Percentiles rank a stretch among this genome's conserved stretches.
Conservation (phyloP, 2,797 vertebrate genomes). For the Enteromius treurensis region DNA sequence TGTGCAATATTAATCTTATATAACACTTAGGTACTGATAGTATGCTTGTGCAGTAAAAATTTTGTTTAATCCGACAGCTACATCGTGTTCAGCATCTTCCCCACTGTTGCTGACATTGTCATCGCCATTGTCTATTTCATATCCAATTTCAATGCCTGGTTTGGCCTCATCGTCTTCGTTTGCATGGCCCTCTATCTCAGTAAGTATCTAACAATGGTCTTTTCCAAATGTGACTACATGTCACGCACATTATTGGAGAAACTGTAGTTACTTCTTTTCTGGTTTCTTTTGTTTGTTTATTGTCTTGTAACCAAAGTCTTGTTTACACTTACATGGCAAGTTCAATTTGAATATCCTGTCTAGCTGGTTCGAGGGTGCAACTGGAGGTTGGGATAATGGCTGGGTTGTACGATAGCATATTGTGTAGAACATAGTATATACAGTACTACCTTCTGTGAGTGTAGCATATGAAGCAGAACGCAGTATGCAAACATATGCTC, state of each 20-base stretch:
- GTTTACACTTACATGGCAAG: background rate
- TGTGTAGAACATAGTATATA: background rate
- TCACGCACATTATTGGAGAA: background rate
- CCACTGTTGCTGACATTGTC: constrained; percentile 90
- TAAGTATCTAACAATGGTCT: constrained; percentile 72
- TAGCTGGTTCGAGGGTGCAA: background rate
- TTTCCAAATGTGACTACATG: background rate
- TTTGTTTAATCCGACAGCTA: constrained; percentile 78
- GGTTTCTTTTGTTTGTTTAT: background rate
- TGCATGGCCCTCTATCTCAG: constrained; percentile 95
- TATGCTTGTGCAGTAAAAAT: background rate
- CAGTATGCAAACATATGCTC: background rate
- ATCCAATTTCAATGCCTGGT: constrained; percentile 93
- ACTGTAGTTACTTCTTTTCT: background rate
- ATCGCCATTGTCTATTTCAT: constrained; percentile 93
- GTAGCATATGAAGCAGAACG: background rate
- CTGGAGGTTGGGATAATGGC: background rate
- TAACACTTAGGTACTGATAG: background rate
- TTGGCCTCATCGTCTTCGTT: constrained; percentile 94
- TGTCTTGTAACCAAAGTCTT: background rate
- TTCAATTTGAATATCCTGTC: background rate
- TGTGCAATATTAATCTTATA: background rate
- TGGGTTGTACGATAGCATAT: background rate
- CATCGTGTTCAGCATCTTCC: constrained; percentile 94
- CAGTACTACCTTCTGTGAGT: background rate